phyloP scores from a whole-genome alignment of 2,797 vertebrate genomes.

The Otus scops region DNA sequence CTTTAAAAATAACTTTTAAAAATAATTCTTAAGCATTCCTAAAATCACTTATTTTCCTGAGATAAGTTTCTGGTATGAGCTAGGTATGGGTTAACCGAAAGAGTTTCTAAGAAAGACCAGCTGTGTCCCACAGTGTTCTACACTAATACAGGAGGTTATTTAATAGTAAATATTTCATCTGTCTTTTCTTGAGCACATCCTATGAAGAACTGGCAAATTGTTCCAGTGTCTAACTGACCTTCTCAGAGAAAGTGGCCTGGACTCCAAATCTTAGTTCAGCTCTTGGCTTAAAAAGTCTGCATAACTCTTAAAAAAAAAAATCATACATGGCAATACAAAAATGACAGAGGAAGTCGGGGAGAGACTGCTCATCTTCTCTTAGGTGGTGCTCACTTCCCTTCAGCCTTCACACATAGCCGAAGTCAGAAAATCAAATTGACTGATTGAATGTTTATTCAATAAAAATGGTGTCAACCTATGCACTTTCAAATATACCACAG shows the following conservation, averaged over 20 bases:
- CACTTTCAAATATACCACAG: neutral
- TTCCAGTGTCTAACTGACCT: neutral
- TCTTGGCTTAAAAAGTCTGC: conserved; percentile 1
- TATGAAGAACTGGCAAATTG: neutral
- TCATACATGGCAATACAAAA: neutral
- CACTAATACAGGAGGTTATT: neutral
- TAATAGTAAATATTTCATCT: neutral
- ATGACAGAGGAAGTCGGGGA: neutral
- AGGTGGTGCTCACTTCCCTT: neutral
- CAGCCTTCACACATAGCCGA: neutral
- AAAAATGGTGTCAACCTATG: neutral
- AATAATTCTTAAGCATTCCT: neutral
- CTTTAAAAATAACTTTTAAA: neutral
- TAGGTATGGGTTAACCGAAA: neutral
- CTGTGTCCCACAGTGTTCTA: neutral
- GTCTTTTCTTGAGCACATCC: neutral
- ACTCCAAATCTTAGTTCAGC: neutral
- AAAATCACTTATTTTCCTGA: neutral
- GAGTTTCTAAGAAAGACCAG: neutral
- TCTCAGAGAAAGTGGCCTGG: neutral
- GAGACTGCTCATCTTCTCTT: neutral
- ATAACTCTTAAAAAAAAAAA: neutral
- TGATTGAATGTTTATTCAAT: neutral
- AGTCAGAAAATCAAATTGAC: neutral
- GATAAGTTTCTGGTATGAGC: neutral